phyloP scores from a whole-genome alignment of 2,113 vertebrate species.

The Calyptomena viridis region DNA sequence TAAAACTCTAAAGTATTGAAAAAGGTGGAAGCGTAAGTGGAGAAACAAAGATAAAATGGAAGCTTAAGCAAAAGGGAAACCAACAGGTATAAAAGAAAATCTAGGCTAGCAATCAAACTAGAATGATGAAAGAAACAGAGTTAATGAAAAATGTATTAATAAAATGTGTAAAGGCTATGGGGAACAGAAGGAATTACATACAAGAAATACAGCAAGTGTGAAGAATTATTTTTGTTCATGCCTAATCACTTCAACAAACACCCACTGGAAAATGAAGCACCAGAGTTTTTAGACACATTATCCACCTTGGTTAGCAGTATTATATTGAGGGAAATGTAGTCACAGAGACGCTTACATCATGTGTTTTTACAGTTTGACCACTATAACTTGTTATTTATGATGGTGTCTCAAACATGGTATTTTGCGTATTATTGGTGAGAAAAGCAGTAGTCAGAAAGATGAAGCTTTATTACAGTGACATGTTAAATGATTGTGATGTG shows the following conservation, averaged over 20 bases:
- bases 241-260: neutral
- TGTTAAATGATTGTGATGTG: neutral
- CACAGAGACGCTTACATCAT: neutral
- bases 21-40: neutral
- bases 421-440: neutral
- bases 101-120: neutral
- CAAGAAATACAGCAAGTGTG: neutral
- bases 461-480: neutral
- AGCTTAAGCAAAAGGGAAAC: neutral
- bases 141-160: neutral
- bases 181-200: neutral
- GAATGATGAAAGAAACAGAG: neutral
- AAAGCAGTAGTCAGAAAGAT: neutral
- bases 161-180: neutral
- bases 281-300: neutral
- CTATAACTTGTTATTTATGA: neutral
- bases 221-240: neutral
- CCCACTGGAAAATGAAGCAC: neutral
- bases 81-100: neutral
- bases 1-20: neutral
- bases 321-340: neutral
- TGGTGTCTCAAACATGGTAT: neutral
- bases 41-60: neutral
- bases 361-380: slow-evolving; percentile 1
- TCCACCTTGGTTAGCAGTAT: neutral